Evolutionary conservation across 2,888 invertebrate species (phyloP), one percentile per base, ranked within the genome.

Genomic region (Euplexia lucipara): DNA sequence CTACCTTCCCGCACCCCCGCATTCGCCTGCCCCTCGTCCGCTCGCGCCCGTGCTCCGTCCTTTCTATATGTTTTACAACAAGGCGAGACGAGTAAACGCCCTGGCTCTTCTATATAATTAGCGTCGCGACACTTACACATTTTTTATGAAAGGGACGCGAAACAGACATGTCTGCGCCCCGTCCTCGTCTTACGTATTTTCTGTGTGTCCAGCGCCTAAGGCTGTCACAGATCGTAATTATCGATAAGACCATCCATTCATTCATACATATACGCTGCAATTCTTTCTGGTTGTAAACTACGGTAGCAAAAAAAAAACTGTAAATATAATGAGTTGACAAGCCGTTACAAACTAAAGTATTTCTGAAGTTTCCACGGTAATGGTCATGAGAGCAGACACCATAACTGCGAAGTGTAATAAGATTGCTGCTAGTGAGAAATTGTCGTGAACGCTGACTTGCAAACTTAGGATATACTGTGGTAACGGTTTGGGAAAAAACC

Each of bases 391-490:
- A 49, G 39, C 37, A 56, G 7, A 3, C 37, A 34, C 22, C 42
- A 62, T 61, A 69, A 54, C 62, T 42, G 42, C 53, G n/a, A 51
- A 52, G 12, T 41, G 42, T 18, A 56, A 59, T 56, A 30, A 45
- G 26, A 47, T 52, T 16, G 49, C 62, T 20, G 69, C 53, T 53
- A 62, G 26, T 6, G 32, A 16, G 49, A 69, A 69, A 69, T 49
- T 49, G 69, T 41, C 51, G 45, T 34, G 6, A 10, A 70, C 8
- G 42, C 48, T 69, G 69, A 69, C 69, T 69, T 54, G 69, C 69
- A 49, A 34, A 26, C 37, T 48, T 26, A 14, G 26, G 8, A 42
- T 20, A 42, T 14, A 39, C 14, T 12, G 41, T 20, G 9, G 16
- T 53, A 62, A 69, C 62, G 53, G 69, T 22, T 20, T 10, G 20